phyloP scores from a whole-genome alignment of 2,888 invertebrate species.

The Podotricha telesiphe region DNA sequence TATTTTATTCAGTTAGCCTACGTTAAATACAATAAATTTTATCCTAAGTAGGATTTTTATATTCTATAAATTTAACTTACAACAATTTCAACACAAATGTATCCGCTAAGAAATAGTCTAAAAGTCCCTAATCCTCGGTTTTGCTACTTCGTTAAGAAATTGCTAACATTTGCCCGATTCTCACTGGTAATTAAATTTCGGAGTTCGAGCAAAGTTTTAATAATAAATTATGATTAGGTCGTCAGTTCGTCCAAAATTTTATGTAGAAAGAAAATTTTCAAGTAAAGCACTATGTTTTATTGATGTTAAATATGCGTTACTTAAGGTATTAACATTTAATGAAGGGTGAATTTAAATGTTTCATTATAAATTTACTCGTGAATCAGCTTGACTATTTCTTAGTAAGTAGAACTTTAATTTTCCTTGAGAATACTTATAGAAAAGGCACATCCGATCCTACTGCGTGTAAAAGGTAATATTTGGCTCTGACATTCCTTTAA shows the following conservation, averaged over 20 bases:
- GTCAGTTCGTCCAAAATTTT: conserved; percentile 17
- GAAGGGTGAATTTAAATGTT: conserved; percentile 1
- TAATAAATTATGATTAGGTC: conserved; percentile 43
- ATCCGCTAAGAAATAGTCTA: conserved; percentile 33
- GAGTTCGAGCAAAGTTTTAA: conserved; percentile 39
- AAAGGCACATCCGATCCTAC: too few relatives aligned
- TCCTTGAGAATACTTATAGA: too few relatives aligned
- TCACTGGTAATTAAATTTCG: conserved; percentile 43
- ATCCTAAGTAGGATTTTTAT: neutral
- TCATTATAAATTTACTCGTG: neutral
- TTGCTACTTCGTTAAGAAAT: conserved; percentile 44
- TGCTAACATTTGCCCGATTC: conserved; percentile 42
- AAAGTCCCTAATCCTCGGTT: conserved; percentile 38
- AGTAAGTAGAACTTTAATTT: too few relatives aligned
- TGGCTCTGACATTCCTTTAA: too few relatives aligned
- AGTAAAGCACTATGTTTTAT: conserved; percentile 18
- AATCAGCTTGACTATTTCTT: neutral
- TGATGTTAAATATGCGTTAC: conserved; percentile 5
- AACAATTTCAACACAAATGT: conserved; percentile 29
- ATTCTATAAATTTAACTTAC: conserved; percentile 3
- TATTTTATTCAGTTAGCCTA: too few relatives aligned
- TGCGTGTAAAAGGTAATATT: too few relatives aligned
- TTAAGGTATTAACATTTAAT: neutral
- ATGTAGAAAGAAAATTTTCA: conserved; percentile 18
- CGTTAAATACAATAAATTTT: too few relatives aligned